Base-by-base conservation (phyloP, 2,888 invertebrate species). In the Nemapogon koenigi region DNA sequence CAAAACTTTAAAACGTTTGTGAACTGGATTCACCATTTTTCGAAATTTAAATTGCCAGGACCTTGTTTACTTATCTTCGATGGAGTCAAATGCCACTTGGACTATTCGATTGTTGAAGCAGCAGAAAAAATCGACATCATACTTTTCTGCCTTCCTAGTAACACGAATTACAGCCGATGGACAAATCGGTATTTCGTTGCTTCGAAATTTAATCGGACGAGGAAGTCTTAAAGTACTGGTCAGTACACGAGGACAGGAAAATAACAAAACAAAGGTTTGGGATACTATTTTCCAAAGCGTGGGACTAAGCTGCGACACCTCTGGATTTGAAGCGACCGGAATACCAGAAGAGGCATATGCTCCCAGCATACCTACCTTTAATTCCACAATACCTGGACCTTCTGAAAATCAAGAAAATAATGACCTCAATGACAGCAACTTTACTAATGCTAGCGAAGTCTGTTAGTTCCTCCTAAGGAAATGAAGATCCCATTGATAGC, bases 111-210 rank as follows among this genome's bases (percentile, higher is more conserved):
- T 40, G 52, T 52, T 13, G 53, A 53, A 13, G 48, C 43, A 15
- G 55, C 59, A 26, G 53, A 53, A 13, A 41, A 44, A 37, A 39
- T 42, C 29, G 48, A 44, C 14, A 51, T 60, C 30, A 48, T 43
- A 35, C 44, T 59, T 31, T 57, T 50, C 37, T 61, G 62, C 44
- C 42, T 65, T 19, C 59, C 57, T 10, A 52, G 53, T 13, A 28
- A 28, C 13, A 28, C 11, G 13, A 28, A 7, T 4, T 13, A 7
- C 28, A 13, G 28, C 28, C 28, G 6, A 28, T 28, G 28, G 28
- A 22, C 10, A 22, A 22, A 22, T 22, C 22, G 10, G 22, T 22
- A 22, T 22, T 22, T 22, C 10, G 10, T 22, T 22, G 6, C 10
- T 22, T 22, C 10, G 22, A 22, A 22, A 7, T 7, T 22, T 22